Evolutionary conservation across 2,113 vertebrate species (phyloP), one percentile per base, ranked within the genome.

Genomic region (Cariama cristata): DNA sequence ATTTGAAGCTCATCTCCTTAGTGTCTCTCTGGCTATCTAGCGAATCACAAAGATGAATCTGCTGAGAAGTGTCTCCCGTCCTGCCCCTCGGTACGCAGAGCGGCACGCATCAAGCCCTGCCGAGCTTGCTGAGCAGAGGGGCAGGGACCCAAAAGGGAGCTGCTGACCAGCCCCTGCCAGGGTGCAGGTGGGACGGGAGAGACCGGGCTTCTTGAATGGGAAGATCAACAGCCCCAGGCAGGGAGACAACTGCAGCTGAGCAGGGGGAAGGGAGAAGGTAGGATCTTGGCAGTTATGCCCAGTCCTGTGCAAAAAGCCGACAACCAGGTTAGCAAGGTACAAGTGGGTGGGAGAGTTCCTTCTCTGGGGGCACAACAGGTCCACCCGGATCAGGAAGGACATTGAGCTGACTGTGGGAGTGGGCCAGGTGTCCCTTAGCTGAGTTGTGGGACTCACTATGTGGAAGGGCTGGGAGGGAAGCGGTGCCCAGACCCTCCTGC

Each of bases 51-150:
- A 14, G 42, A 27, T 10, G 26, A 33, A 35, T n/a, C n/a, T 44
- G 49, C 71, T 42, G 75, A 56, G 69, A 10, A 49, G 33, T 8
- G 8, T 62, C 67, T 81, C 28, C 45, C 0, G 1, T 19, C 90
- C 67, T 50, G 50, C 67, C 23, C 49, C 33, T 52, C 66, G 49
- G 13, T 8, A 0, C 33, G 16, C n/a, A 60, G 63, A 38, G 17
- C 58, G 3, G 3, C 45, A 12, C 0, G 0, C 10, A 17, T 20
- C 7, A 1, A 11, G 30, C 44, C 27, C 58, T 69, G 42, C 30
- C 19, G 75, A 64, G 33, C 71, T 50, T 18, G 49, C 49, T 33
- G 86, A 56, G 58, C 64, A 21, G 59, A n/a, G 69, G 52, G 40
- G 17, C 32, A 45, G 60, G 45, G 27, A 64, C 42, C 20, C 50